Evolutionary conservation across 2,888 invertebrate genomes (phyloP).

Genomic region (Ernsta delagoae): DNA sequence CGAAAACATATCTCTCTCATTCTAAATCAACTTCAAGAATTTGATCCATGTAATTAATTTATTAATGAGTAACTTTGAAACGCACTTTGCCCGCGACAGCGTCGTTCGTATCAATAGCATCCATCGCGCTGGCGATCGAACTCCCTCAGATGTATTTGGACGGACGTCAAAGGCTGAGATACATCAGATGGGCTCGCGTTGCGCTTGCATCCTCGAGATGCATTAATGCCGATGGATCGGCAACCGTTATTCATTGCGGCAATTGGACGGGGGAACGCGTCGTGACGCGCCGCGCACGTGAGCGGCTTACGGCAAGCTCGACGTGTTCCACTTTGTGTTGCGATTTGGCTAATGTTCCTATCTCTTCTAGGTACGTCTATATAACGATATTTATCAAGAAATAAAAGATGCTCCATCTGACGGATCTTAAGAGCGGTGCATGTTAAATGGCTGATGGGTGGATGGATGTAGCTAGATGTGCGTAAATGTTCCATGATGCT

Average conservation of each 20-base stretch:
- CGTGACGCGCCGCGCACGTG: slow-evolving; percentile 47
- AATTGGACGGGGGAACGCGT: slow-evolving; percentile 51
- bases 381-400: too few species aligned
- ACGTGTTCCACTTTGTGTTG: background rate
- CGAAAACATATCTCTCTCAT: background rate
- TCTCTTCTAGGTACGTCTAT: too few species aligned
- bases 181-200: slow-evolving; percentile 11
- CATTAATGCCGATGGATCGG: slow-evolving; percentile 53
- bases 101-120: slow-evolving; percentile 11
- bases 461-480: too few species aligned
- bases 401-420: too few species aligned
- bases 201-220: slow-evolving; percentile 54
- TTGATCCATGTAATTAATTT: background rate
- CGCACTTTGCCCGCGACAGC: background rate
- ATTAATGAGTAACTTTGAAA: background rate
- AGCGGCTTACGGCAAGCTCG: slow-evolving; percentile 39
- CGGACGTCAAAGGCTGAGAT: slow-evolving; percentile 22
- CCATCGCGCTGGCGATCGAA: slow-evolving; percentile 6
- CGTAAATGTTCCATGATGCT: too few species aligned
- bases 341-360: background rate
- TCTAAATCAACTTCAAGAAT: background rate
- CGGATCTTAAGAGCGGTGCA: too few species aligned
- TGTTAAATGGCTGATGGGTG: too few species aligned
- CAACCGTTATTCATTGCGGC: slow-evolving; percentile 56
- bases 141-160: slow-evolving; percentile 25